Conservation (phyloP, 2,797 vertebrate species). For the Stomatorhinus walkeri region DNA sequence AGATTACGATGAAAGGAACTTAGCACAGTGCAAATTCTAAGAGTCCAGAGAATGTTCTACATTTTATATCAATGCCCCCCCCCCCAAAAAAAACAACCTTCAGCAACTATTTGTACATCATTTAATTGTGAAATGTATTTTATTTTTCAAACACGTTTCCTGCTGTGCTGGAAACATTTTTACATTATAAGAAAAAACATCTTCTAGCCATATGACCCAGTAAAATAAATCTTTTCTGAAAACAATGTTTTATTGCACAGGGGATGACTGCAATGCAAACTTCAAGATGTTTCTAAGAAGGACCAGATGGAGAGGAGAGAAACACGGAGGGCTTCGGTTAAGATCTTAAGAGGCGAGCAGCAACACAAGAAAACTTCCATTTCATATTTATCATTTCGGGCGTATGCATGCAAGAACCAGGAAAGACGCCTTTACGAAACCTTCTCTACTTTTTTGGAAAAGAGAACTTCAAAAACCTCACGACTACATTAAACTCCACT, state of each 20-base stretch:
- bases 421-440: background rate
- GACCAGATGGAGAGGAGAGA: constrained; percentile 18
- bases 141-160: constrained; percentile 3
- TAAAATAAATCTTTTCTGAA: constrained; percentile 19
- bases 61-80: background rate
- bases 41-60: background rate
- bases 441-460: background rate
- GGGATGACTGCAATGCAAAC: constrained; percentile 16
- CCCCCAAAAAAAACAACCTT: background rate
- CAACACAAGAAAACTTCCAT: background rate
- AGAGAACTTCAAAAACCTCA: background rate
- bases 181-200: constrained; percentile 7
- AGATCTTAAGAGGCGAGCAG: background rate
- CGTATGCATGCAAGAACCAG: background rate
- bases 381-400: background rate
- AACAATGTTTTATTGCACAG: constrained; percentile 39
- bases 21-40: background rate
- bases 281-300: constrained; percentile 30
- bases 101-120: background rate
- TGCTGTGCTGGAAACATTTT: background rate
- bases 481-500: constrained; percentile 1
- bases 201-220: constrained; percentile 15
- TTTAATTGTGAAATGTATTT: background rate
- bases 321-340: background rate
- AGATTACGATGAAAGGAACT: background rate